Conservation (phyloP, 2,888 invertebrate species). For the Heliconius aoede region DNA sequence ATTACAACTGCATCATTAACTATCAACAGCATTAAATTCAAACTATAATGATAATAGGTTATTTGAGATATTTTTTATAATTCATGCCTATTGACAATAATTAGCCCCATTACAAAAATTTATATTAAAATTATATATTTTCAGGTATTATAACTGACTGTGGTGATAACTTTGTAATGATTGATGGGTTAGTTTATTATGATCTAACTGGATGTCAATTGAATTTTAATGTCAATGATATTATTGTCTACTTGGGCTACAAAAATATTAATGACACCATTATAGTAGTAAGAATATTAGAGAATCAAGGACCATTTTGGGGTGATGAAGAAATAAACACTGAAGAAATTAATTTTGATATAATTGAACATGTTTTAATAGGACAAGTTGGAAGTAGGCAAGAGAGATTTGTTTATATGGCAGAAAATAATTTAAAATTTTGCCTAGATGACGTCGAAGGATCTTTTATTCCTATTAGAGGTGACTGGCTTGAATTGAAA, state of each 20-base stretch:
- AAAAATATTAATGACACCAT: conserved; percentile 71
- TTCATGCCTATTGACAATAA: neutral
- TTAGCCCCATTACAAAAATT: neutral
- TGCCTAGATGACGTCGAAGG: conserved; percentile 85
- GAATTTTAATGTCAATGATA: conserved; percentile 78
- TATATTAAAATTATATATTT: conserved; percentile 37
- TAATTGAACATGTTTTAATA: conserved; percentile 69
- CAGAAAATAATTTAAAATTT: conserved; percentile 82
- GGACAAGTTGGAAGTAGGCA: conserved; percentile 65
- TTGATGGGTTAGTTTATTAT: conserved; percentile 85
- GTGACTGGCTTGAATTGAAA: conserved; percentile 87
- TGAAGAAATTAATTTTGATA: conserved; percentile 61
- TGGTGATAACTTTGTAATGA: conserved; percentile 75
- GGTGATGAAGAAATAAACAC: conserved; percentile 67
- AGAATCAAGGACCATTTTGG: conserved; percentile 80
- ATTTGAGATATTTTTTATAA: neutral
- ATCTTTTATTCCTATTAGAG: conserved; percentile 86
- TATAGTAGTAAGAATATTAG: conserved; percentile 84
- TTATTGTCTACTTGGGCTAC: conserved; percentile 83
- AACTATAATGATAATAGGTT: neutral
- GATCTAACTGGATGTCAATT: conserved; percentile 65
- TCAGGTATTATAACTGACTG: conserved; percentile 85
- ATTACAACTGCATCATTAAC: neutral
- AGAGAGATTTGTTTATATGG: conserved; percentile 73
- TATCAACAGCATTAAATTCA: too few relatives aligned